Conservation (phyloP, 2,888 invertebrate species). For the Caenorhabditis angaria region DNA sequence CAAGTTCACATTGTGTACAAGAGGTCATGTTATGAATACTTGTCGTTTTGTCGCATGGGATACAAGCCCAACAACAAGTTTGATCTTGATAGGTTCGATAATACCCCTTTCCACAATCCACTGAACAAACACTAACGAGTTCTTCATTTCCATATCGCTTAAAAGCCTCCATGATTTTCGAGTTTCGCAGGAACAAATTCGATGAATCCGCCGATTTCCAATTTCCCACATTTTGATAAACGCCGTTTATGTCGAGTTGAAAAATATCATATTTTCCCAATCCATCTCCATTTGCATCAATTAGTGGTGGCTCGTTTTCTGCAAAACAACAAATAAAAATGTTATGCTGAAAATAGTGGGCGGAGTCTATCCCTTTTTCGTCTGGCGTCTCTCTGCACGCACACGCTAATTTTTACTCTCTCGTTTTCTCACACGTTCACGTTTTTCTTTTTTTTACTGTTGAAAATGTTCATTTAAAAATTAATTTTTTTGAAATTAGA, state of each 20-base stretch:
- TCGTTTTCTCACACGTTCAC: no score
- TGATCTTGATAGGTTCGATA: conserved; percentile 73
- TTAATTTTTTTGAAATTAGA: no score
- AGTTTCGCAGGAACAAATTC: conserved; percentile 18
- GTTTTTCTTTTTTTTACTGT: no score
- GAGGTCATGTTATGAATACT: conserved; percentile 77
- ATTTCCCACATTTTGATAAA: conserved; percentile 75
- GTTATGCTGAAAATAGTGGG: no score
- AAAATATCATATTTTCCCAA: conserved; percentile 80
- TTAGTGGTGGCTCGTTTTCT: conserved; percentile 74
- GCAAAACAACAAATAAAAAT: conserved; percentile 12
- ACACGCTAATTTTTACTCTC: no score
- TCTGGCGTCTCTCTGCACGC: not conserved
- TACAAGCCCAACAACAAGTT: conserved; percentile 80
- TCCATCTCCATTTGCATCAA: conserved; percentile 80
- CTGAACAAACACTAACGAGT: conserved; percentile 79
- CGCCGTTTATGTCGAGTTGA: conserved; percentile 77
- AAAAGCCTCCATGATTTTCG: conserved; percentile 42
- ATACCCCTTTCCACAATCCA: conserved; percentile 78
- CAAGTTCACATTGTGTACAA: conserved; percentile 79
- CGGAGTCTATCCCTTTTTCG: not conserved
- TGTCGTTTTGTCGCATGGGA: conserved; percentile 78
- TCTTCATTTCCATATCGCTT: conserved; percentile 31
- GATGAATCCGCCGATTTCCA: conserved; percentile 54
- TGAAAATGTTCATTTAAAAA: no score